A percentile compares a stretch with the other conserved stretches of the same genome.
Conservation (phyloP, 2,113 vertebrate species). For the Halcyon senegalensis region DNA sequence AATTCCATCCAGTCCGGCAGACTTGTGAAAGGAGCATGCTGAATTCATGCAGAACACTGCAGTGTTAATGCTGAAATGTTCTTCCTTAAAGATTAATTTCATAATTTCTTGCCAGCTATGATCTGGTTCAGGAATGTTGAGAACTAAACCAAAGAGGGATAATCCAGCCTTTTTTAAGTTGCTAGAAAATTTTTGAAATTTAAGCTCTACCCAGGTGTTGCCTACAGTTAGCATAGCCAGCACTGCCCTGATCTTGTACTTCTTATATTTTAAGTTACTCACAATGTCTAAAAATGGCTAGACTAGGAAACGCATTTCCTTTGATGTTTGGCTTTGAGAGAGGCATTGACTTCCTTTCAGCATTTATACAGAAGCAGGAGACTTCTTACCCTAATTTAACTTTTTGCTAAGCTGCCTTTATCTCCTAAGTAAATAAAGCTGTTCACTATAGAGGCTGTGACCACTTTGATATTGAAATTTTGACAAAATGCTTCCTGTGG, state of each 20-base stretch:
- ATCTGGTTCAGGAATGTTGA: not conserved
- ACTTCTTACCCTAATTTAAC: conserved; percentile 24
- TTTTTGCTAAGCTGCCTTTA: conserved; percentile 28
- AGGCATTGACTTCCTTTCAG: not conserved
- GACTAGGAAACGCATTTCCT: not conserved
- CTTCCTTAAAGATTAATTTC: not conserved
- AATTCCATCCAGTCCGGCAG: too few relatives aligned
- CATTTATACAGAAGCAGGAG: conserved; percentile 34
- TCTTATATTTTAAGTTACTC: conserved; percentile 1
- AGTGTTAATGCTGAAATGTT: not conserved
- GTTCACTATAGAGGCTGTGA: not conserved
- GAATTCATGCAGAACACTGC: not conserved
- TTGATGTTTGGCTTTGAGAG: conserved; percentile 16
- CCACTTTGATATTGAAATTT: conserved; percentile 31
- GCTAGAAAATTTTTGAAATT: not conserved
- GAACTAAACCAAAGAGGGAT: not conserved
- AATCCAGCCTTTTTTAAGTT: not conserved
- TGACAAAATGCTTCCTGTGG: conserved; percentile 52
- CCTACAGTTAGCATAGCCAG: not conserved
- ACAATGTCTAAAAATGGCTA: not conserved
- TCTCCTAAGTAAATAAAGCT: conserved; percentile 47
- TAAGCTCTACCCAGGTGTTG: not conserved
- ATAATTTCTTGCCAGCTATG: not conserved
- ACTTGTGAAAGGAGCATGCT: not conserved
- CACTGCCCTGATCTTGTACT: not conserved